Evolutionary conservation across 1,140 invertebrate genomes (phyloP).

Genomic region (Cylas formicarius): DNA sequence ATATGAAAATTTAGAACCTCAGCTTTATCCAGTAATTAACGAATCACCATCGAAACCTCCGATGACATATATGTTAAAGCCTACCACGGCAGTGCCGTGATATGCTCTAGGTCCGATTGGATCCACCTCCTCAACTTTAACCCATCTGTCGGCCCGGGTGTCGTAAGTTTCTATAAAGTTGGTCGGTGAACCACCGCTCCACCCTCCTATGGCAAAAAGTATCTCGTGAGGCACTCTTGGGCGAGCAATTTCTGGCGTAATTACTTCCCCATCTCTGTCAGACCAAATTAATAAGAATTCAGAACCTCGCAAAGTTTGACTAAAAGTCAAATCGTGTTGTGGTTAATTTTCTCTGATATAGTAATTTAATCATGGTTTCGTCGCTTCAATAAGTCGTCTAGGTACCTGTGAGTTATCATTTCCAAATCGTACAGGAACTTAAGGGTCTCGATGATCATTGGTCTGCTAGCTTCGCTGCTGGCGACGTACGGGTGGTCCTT

Average conservation of each 20-base stretch:
- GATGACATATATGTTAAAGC: slow-evolving; percentile 59
- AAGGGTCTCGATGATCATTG: slow-evolving; percentile 66
- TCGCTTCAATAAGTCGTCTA: not conserved
- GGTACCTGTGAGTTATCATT: slow-evolving; percentile 51
- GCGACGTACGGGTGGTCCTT: slow-evolving; percentile 59
- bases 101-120: slow-evolving; percentile 60
- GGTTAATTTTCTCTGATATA: slow-evolving; percentile 3
- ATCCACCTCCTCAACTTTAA: slow-evolving; percentile 54
- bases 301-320: slow-evolving; percentile 9
- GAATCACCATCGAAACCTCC: slow-evolving; percentile 61
- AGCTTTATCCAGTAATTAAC: not conserved
- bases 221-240: slow-evolving; percentile 63
- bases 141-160: slow-evolving; percentile 68
- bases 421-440: slow-evolving; percentile 69
- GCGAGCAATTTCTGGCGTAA: slow-evolving; percentile 55
- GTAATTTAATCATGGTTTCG: not conserved
- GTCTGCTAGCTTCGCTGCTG: slow-evolving; percentile 55
- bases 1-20: slow-evolving; percentile 10
- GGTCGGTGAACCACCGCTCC: slow-evolving; percentile 63
- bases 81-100: slow-evolving; percentile 62
- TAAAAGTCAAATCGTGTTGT: slow-evolving; percentile 12
- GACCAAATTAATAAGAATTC: slow-evolving; percentile 25
- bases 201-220: slow-evolving; percentile 68
- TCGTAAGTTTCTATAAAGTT: slow-evolving; percentile 72
- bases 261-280: slow-evolving; percentile 49